phyloP scores from a whole-genome alignment of 2,113 vertebrate species.

The Willisornis vidua region DNA sequence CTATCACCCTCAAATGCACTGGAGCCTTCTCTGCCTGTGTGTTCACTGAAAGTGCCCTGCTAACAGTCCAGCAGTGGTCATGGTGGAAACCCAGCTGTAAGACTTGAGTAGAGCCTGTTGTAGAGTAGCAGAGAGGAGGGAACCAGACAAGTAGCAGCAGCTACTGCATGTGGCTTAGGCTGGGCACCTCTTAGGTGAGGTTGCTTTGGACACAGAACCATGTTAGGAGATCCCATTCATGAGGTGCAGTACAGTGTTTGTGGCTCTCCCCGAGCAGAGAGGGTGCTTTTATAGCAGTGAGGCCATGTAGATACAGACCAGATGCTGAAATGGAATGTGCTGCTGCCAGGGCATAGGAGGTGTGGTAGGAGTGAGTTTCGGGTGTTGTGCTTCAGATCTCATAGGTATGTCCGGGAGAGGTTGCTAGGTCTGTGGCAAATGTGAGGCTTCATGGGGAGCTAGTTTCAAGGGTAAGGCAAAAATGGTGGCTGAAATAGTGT shows the following conservation, averaged over 20 bases:
- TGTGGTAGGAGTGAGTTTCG: not conserved
- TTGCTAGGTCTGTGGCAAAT: not conserved
- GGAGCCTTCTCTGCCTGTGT: not conserved
- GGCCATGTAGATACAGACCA: not conserved
- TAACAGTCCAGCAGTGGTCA: not conserved
- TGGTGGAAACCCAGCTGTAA: not conserved
- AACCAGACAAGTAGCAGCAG: not conserved
- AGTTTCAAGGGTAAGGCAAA: not conserved
- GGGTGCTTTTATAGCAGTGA: not conserved
- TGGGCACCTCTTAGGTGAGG: not conserved
- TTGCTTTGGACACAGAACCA: not conserved
- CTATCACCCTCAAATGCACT: not conserved
- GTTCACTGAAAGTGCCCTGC: not conserved
- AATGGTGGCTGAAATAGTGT: not conserved
- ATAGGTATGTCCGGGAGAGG: accelerated
- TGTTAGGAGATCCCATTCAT: not conserved
- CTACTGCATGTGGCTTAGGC: not conserved
- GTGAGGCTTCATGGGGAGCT: not conserved
- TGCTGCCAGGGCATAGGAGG: not conserved
- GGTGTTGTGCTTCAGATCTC: not conserved
- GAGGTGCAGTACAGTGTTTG: not conserved
- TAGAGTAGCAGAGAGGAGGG: not conserved
- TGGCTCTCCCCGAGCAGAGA: not conserved
- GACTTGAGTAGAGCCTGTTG: not conserved
- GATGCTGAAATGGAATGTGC: not conserved